Evolutionary conservation across 2,888 invertebrate genomes (phyloP).

Genomic region (Nephrotoma appendiculata): DNA sequence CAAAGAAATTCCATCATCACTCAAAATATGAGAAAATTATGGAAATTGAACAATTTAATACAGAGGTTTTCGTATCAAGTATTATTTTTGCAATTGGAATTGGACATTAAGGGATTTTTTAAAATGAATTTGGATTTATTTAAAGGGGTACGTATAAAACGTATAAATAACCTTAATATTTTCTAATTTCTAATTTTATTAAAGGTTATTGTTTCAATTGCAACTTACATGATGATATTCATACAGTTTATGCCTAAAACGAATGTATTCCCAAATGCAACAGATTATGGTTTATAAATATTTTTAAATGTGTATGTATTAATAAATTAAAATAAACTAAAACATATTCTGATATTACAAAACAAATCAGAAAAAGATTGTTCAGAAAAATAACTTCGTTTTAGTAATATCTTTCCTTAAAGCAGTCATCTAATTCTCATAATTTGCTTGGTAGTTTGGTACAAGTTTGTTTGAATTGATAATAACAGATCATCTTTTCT

Average conservation of each 20-base stretch:
- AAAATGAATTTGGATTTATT: constrained; percentile 13
- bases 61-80: constrained; percentile 15
- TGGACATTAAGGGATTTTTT: constrained; percentile 14
- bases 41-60: constrained; percentile 1
- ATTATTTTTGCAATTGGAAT: constrained; percentile 11
- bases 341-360: too few species aligned
- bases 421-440: too few species aligned
- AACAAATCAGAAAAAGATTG: too few species aligned
- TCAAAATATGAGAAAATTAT: background rate
- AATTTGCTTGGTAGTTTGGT: too few species aligned
- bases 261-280: background rate
- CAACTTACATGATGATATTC: constrained; percentile 15
- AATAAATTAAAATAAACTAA: too few species aligned
- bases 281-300: background rate
- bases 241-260: constrained; percentile 14
- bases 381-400: too few species aligned
- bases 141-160: constrained; percentile 9
- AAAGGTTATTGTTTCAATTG: constrained; percentile 13
- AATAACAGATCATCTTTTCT: too few species aligned
- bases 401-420: too few species aligned
- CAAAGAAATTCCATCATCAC: background rate
- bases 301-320: too few species aligned
- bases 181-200: background rate
- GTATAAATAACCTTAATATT: too few species aligned
- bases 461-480: too few species aligned